Base-by-base conservation (phyloP, 1,140 invertebrate genomes). In the Formica selysi region DNA sequence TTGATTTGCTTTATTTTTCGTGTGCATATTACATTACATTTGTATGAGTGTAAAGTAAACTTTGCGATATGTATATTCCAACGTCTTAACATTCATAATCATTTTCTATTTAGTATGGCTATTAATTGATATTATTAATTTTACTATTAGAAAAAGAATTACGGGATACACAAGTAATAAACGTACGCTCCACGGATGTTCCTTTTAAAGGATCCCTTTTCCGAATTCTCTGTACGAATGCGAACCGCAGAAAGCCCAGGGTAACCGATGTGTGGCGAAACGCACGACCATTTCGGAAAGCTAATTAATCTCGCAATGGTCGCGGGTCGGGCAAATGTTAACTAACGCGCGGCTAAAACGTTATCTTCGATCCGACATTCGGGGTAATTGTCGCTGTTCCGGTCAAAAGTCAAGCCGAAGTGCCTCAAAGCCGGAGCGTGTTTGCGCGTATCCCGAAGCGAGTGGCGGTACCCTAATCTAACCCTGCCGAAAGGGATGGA, bases 311-410 rank as follows among this genome's bases (percentile, higher is more conserved):
- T 62, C 54, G 54, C 67, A 73, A 81, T 36, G 57, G 68, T 83
- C 67, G 68, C 54, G 29, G 54, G 54, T 57, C 68, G 22, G 26
- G 79, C 54, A 74, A 62, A 83, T 57, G 38, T 83, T 83, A 73
- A 73, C 79, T 83, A 83, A 83, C 68, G 79, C 79, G 79, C 79
- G 79, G 68, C 68, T 74, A 70, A 83, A 83, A 73, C 79, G 79
- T 83, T 83, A 83, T 83, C 79, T 83, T 83, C 79, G 79, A 83
- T 83, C 79, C 79, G 54, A 59, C 79, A 74, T 83, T 83, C 41
- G 68, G 29, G 79, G 68, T 83, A 83, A 83, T 83, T 74, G 79
- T 83, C 79, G 68, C 79, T 83, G 79, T 83, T 73, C 57, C 68
- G 79, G 54, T 83, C 79, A 74, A 83, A 83, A 83, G 79, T 83